Conservation (phyloP, 2,888 invertebrate genomes). For the Rhagium mordax region DNA sequence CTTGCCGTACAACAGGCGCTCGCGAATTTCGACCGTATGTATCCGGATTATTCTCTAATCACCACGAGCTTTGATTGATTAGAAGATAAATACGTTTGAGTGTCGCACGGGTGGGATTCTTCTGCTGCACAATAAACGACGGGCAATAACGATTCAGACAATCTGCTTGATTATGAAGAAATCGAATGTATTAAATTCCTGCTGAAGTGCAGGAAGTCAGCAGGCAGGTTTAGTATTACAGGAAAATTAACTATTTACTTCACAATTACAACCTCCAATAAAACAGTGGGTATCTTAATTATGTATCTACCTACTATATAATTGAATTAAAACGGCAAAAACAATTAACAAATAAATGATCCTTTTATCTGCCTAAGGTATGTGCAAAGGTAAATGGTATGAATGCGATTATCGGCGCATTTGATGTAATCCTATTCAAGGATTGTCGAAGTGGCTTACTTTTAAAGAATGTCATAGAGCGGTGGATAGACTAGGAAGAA, state of each 20-base stretch:
- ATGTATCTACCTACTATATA: constrained; percentile 45
- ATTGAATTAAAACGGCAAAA: constrained; percentile 37
- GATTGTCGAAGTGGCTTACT: constrained; percentile 34
- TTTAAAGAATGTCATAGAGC: constrained; percentile 55
- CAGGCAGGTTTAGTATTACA: constrained; percentile 23
- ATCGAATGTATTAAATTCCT: not conserved
- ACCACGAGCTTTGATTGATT: constrained; percentile 68
- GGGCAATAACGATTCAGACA: constrained; percentile 38
- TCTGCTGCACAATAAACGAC: constrained; percentile 43
- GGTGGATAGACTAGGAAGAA: constrained; percentile 36
- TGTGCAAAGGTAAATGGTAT: constrained; percentile 38
- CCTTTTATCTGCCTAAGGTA: constrained; percentile 20
- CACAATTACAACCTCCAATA: constrained; percentile 45
- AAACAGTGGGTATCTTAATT: constrained; percentile 42
- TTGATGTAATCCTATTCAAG: constrained; percentile 40
- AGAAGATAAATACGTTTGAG: constrained; percentile 68
- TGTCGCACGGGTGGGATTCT: constrained; percentile 63
- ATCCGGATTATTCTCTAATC: constrained; percentile 58
- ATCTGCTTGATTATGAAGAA: constrained; percentile 17
- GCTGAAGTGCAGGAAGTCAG: not conserved
- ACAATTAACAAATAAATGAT: constrained; percentile 14
- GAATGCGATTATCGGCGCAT: constrained; percentile 34
- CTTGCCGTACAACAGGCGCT: constrained; percentile 28
- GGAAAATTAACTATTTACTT: constrained; percentile 44
- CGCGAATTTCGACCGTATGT: constrained; percentile 58